Percentiles rank a stretch among this genome's conserved stretches.
These are phyloP conservation scores for Solenodon paradoxus DNA, from an alignment of 2,113 vertebrate species.

Conservation along the genomic window DNA sequence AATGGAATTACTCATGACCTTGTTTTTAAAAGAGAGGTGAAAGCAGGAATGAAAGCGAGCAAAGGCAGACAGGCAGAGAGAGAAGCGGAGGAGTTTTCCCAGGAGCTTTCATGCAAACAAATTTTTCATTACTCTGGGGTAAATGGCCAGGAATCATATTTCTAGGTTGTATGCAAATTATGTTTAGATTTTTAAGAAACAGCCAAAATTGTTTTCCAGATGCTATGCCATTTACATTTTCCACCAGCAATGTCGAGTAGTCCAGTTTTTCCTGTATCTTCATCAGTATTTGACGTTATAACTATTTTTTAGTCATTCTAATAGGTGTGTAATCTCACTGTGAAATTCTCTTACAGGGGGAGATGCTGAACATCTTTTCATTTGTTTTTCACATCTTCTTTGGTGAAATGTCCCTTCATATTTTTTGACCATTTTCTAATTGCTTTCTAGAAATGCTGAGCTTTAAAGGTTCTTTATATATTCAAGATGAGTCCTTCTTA, in stretches of 20 bases:
- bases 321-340: not conserved
- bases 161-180: fast-evolving
- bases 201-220: not conserved
- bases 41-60: no score
- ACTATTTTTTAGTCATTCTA: not conserved
- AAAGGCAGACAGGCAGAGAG: no score
- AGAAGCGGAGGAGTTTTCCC: no score
- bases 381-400: not conserved
- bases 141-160: not conserved
- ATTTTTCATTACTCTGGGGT: not conserved
- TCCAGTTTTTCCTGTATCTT: not conserved
- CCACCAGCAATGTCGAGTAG: not conserved
- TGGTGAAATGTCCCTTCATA: not conserved
- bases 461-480: not conserved
- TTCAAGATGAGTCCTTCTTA: not conserved
- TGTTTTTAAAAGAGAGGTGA: no score
- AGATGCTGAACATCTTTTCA: not conserved
- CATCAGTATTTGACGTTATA: not conserved
- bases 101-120: not conserved
- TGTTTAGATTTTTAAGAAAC: not conserved
- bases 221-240: not conserved
- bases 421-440: not conserved
- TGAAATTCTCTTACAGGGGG: not conserved
- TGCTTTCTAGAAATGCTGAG: not conserved
- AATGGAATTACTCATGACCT: not conserved